phyloP scores from a whole-genome alignment of 2,888 invertebrate species.

The Dendrolimus pini region DNA sequence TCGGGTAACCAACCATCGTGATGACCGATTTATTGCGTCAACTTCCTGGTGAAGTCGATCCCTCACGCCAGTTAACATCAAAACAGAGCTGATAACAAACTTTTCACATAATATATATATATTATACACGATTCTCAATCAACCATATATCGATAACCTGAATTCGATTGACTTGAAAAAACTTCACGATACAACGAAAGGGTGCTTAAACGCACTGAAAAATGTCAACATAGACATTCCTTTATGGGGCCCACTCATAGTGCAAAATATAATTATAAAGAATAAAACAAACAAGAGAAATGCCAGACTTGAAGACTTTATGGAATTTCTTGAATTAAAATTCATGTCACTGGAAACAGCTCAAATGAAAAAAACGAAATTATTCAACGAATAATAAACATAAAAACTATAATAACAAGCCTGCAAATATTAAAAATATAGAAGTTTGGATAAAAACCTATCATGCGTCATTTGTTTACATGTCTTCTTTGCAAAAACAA shows the following conservation, averaged over 20 bases:
- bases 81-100: neutral
- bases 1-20: too few relatives aligned
- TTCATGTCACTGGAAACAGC: neutral
- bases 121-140: constrained; percentile 2
- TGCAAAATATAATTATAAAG: too few relatives aligned
- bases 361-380: neutral
- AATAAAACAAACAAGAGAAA: neutral
- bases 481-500: neutral
- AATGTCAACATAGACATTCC: constrained; percentile 2
- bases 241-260: neutral
- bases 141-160: neutral
- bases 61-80: too few relatives aligned
- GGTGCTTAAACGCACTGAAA: neutral
- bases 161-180: neutral
- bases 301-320: neutral
- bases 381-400: neutral
- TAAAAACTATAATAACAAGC: neutral
- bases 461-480: neutral
- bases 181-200: constrained; percentile 3
- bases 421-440: neutral
- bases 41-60: too few relatives aligned
- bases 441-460: neutral
- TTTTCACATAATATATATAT: constrained; percentile 4
- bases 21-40: too few relatives aligned
- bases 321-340: neutral